These are phyloP conservation scores for Helicoverpa assulta DNA, from an alignment of 2,888 invertebrate species.

Conservation along the genomic window DNA sequence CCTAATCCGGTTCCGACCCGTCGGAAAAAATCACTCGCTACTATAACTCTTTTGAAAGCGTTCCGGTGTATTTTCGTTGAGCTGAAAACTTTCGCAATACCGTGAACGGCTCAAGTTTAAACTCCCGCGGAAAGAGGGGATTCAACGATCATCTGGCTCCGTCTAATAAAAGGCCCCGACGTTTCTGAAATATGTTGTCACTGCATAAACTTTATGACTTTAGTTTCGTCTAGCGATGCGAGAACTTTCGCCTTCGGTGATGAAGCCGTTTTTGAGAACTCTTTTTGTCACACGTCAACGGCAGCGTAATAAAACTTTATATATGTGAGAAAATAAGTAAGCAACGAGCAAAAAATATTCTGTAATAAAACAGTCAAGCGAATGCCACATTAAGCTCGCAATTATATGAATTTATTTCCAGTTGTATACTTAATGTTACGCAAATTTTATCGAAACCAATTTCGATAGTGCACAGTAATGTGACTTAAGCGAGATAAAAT, in stretches of 20 bases:
- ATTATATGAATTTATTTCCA: constrained; percentile 86
- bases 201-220: constrained; percentile 88
- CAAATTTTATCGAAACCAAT: constrained; percentile 86
- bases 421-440: constrained; percentile 73
- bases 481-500: constrained; percentile 81
- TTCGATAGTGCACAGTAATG: constrained; percentile 83
- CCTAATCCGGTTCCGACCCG: constrained; percentile 80
- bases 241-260: constrained; percentile 73
- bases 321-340: constrained; percentile 45
- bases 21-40: constrained; percentile 76
- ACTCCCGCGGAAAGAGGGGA: constrained; percentile 78
- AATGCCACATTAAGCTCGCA: constrained; percentile 80
- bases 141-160: constrained; percentile 83
- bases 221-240: constrained; percentile 82
- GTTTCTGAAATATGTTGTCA: constrained; percentile 88
- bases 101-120: constrained; percentile 83
- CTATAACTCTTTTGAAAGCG: constrained; percentile 87
- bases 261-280: constrained; percentile 71
- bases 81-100: constrained; percentile 89
- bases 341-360: constrained; percentile 57
- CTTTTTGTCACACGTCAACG: constrained; percentile 69
- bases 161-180: constrained; percentile 85
- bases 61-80: constrained; percentile 89
- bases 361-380: constrained; percentile 64
- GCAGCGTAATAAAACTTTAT: constrained; percentile 62